These are phyloP conservation scores for Micoletzkya japonica DNA, from an alignment of 2,888 invertebrate species.

Conservation along the genomic window DNA sequence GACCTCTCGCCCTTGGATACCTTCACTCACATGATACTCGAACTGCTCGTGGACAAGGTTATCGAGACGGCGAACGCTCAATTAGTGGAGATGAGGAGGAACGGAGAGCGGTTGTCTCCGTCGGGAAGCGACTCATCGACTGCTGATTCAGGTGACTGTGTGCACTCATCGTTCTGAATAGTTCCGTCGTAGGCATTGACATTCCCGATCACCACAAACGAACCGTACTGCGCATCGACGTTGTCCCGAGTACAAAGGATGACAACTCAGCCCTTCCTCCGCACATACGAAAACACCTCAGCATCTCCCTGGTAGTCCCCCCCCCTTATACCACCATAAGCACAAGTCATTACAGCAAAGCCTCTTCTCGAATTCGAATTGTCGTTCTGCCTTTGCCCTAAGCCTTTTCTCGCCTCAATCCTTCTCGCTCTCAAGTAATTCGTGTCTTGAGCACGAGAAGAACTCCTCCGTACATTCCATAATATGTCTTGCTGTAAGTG, in stretches of 20 bases:
- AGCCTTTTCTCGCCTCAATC: neutral
- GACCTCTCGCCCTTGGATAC: neutral
- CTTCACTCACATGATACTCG: neutral
- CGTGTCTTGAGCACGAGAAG: neutral
- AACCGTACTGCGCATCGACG: neutral
- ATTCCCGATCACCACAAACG: neutral
- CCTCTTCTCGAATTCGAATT: constrained; percentile 9
- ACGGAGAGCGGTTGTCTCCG: neutral
- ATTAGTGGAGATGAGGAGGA: neutral
- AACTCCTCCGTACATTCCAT: neutral
- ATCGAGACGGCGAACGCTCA: neutral
- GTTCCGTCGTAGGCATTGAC: too few relatives aligned
- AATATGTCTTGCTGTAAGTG: neutral
- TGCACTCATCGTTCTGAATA: too few relatives aligned
- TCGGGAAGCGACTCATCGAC: constrained; percentile 5
- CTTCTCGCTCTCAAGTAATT: neutral
- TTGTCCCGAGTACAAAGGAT: neutral
- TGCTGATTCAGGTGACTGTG: constrained; percentile 25
- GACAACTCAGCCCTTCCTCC: neutral
- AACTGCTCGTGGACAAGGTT: constrained; percentile 1
- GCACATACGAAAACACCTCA: neutral
- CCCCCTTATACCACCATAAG: neutral
- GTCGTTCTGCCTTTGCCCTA: constrained; percentile 5
- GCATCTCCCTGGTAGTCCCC: neutral
- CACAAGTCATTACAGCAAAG: neutral